Conservation (phyloP, 1,140 invertebrate species). For the Zaprionus vittiger region DNA sequence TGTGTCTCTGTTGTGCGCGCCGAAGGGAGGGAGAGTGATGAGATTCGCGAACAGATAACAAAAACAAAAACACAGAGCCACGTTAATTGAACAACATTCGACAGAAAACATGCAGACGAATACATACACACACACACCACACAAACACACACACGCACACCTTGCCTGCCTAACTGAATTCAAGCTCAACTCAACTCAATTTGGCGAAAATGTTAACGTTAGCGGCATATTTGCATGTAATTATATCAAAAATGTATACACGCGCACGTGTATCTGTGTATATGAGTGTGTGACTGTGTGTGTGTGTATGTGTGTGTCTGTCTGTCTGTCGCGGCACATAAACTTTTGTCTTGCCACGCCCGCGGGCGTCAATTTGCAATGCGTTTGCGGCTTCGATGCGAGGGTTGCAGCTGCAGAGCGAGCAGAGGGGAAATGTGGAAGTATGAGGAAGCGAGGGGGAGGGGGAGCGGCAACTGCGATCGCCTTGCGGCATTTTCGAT, state of each 20-base stretch:
- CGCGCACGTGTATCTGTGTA: neutral
- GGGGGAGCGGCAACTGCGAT: conserved; percentile 1
- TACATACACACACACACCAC: neutral
- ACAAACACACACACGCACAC: neutral
- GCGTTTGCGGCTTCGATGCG: conserved; percentile 40
- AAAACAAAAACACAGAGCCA: conserved; percentile 72
- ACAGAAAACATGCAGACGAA: conserved; percentile 37
- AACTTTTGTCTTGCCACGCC: conserved; percentile 63
- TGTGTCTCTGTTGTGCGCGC: neutral
- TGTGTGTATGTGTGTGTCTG: neutral
- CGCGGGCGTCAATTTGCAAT: conserved; percentile 59
- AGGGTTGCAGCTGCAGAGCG: conserved; percentile 21
- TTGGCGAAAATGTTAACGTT: conserved; percentile 66
- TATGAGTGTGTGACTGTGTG: conserved; percentile 2
- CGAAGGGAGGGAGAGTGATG: neutral
- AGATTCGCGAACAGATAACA: conserved; percentile 54
- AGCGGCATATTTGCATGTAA: conserved; percentile 77
- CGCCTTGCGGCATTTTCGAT: conserved; percentile 60
- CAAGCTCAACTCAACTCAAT: conserved; percentile 70
- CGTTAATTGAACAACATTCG: conserved; percentile 81
- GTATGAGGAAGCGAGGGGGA: neutral
- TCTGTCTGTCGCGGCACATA: conserved; percentile 15
- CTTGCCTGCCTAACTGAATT: conserved; percentile 1
- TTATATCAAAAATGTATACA: conserved; percentile 67
- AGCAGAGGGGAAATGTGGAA: too few relatives aligned